phyloP scores from a whole-genome alignment of 2,888 invertebrate genomes.

The Eristalis intricaria region DNA sequence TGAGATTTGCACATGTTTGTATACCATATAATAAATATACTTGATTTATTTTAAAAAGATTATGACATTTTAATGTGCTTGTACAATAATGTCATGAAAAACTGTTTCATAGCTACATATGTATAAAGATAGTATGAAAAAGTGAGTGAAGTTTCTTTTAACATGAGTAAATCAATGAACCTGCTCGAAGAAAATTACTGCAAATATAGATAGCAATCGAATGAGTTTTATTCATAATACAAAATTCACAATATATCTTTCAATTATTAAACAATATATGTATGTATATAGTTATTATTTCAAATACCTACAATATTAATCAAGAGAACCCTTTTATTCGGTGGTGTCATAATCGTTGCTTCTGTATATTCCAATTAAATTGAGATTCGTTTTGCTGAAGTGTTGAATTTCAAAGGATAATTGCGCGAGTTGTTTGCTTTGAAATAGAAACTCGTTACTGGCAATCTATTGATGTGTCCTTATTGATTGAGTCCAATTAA shows the following conservation, averaged over 20 bases:
- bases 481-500: constrained; percentile 68
- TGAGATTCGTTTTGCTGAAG: constrained; percentile 54
- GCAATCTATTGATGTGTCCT: constrained; percentile 65
- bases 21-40: no score
- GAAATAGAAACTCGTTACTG: constrained; percentile 69
- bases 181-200: background rate
- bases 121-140: no score
- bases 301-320: constrained; percentile 57
- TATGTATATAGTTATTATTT: background rate
- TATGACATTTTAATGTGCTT: no score
- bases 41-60: no score
- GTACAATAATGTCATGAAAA: no score
- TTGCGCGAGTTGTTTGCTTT: constrained; percentile 69
- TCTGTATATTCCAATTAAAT: constrained; percentile 63
- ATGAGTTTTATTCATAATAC: background rate
- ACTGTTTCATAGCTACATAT: no score
- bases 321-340: constrained; percentile 61
- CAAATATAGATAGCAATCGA: background rate
- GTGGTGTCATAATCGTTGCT: constrained; percentile 52
- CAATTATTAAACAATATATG: constrained; percentile 64
- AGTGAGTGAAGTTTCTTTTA: no score
- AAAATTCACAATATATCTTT: constrained; percentile 34
- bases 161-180: no score
- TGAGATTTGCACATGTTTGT: no score
- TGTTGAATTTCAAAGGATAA: constrained; percentile 71